A percentile compares a stretch with the other conserved stretches of the same genome.
Conservation (phyloP, 2,888 invertebrate genomes). For the Aphodius granarius region DNA sequence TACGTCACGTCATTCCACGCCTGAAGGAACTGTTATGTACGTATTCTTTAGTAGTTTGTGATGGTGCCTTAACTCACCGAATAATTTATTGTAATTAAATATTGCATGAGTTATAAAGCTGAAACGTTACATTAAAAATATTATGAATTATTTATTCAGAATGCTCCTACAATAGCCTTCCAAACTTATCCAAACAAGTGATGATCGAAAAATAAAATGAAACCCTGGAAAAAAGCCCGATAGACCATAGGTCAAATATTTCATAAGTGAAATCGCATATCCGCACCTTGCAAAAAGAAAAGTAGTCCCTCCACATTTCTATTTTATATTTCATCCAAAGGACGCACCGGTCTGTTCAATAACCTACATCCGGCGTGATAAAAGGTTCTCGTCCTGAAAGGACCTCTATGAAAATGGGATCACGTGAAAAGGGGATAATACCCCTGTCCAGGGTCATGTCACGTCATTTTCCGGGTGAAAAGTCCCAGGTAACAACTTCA, state of each 20-base stretch:
- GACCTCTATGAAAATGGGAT: slow-evolving; percentile 14
- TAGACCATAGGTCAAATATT: not conserved
- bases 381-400: slow-evolving; percentile 12
- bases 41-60: too few relatives aligned
- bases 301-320: not conserved
- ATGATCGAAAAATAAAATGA: not conserved
- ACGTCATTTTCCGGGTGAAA: not conserved
- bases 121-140: too few relatives aligned
- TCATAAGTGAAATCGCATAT: not conserved
- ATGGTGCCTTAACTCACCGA: too few relatives aligned
- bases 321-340: slow-evolving; percentile 8
- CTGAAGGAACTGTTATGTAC: too few relatives aligned
- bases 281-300: not conserved
- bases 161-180: too few relatives aligned
- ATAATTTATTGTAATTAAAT: too few relatives aligned
- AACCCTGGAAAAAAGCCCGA: not conserved
- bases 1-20: too few relatives aligned
- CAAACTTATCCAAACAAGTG: not conserved
- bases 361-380: slow-evolving; percentile 16
- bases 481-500: not conserved
- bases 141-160: too few relatives aligned
- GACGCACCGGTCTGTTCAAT: slow-evolving; percentile 15
- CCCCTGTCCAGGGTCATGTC: slow-evolving; percentile 1
- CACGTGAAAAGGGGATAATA: slow-evolving; percentile 12
- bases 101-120: too few relatives aligned